These are phyloP conservation scores for Psittacara wagleri DNA, from an alignment of 2,113 vertebrate genomes.

Conservation along the genomic window DNA sequence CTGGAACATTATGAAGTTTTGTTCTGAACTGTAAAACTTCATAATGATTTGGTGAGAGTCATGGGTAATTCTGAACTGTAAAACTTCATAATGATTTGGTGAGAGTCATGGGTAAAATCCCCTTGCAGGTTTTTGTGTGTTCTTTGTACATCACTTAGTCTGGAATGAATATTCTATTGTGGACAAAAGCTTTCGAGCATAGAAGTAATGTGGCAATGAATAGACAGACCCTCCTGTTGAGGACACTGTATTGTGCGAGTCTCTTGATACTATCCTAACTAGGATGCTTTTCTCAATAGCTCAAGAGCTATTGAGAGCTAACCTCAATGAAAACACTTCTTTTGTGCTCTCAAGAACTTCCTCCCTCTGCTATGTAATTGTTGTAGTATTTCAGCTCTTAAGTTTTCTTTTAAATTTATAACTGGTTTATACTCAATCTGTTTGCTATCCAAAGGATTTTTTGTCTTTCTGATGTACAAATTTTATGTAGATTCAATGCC, in stretches of 20 bases:
- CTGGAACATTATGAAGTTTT: background rate
- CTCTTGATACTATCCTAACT: background rate
- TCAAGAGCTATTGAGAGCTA: background rate
- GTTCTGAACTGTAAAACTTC: background rate
- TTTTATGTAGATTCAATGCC: background rate
- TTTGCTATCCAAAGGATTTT: background rate
- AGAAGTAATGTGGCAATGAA: background rate
- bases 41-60: background rate
- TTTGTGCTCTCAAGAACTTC: background rate
- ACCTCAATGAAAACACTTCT: background rate
- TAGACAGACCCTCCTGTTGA: background rate
- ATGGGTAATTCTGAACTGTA: background rate
- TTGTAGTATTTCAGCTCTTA: background rate
- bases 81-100: background rate
- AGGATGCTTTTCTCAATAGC: background rate
- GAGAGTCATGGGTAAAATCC: background rate
- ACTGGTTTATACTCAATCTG: background rate
- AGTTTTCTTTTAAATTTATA: background rate
- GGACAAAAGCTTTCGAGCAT: background rate
- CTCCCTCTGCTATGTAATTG: background rate
- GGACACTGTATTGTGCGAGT: background rate
- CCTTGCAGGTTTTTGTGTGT: background rate
- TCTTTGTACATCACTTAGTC: background rate
- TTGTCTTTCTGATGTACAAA: background rate
- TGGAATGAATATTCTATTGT: background rate